A percentile compares a stretch with the other conserved stretches of the same genome.
Evolutionary conservation across 2,888 invertebrate species (phyloP).

Genomic region (Hirudinaria manillensis): DNA sequence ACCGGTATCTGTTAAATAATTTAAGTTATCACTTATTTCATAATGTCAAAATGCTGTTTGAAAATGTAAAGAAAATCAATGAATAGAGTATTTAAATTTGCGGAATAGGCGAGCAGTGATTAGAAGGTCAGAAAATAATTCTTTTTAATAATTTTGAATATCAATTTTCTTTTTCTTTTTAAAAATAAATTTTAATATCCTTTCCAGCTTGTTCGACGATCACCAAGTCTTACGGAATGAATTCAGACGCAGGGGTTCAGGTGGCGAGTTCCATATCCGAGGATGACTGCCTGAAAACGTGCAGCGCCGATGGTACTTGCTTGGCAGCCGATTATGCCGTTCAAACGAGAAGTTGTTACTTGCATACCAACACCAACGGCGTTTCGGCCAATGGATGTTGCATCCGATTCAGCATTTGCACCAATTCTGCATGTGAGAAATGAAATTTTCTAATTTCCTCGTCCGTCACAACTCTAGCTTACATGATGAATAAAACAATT

Average conservation of each 20-base stretch:
- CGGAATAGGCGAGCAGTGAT: too few relatives aligned
- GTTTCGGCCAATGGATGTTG: slow-evolving; percentile 23
- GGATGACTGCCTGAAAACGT: neutral
- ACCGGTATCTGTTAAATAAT: too few relatives aligned
- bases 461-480: neutral
- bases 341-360: neutral
- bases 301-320: neutral
- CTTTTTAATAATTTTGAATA: too few relatives aligned
- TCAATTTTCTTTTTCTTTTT: neutral
- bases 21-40: too few relatives aligned
- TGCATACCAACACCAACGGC: slow-evolving; percentile 7
- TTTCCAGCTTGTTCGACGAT: neutral
- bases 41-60: too few relatives aligned
- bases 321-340: slow-evolving; percentile 25
- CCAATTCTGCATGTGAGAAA: neutral
- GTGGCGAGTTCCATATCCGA: slow-evolving; percentile 24
- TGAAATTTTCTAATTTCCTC: neutral
- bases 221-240: slow-evolving; percentile 20
- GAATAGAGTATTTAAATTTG: too few relatives aligned
- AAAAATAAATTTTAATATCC: too few relatives aligned
- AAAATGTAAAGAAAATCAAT: too few relatives aligned
- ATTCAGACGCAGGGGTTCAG: slow-evolving; percentile 29
- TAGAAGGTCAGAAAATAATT: too few relatives aligned
- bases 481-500: neutral
- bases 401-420: slow-evolving; percentile 20